Evolutionary conservation across 2,888 invertebrate genomes (phyloP), one percentile per base, ranked within the genome.

Genomic region (Scaptomyza parva): DNA sequence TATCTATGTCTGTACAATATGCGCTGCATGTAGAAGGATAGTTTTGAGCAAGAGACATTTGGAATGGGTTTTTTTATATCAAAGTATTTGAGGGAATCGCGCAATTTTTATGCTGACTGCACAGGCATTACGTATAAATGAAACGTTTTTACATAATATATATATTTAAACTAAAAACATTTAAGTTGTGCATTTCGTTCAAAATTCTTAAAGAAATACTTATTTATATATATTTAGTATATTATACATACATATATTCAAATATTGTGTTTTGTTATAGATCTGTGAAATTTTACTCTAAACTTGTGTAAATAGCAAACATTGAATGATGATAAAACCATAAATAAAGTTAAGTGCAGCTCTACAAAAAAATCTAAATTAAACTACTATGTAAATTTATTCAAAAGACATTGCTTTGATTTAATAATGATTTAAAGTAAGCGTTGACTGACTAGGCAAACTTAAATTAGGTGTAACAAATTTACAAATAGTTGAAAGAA

Each of bases 271-370:
- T 88, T 79, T 88, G 83, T 84, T 86, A 86, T 69, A 74, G 61
- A 78, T 70, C 66, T 66, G 75, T 74, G 66, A 78, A 76, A 83
- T 86, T 86, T 79, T 70, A 77, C 72, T 76, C 70, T 60, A 74
- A 80, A 77, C 72, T 86, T 66, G 37, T 88, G 80, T 84, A 88
- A 79, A 88, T 88, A 88, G 74, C 67, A 82, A 73, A 70, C 43
- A 78, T 72, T 66, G 64, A 62, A 66, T 54, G 45, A 68, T 58
- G 66, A 87, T 76, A 30, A 76, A 81, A 64, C 40, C 62, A 68
- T 84, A 63, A 72, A 86, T 77, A 77, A 78, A 87, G 33, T 59
- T 82, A 88, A 88, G 83, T 58, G 63, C 69, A 87, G 72, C 66
- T 72, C 76, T 65, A 52, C 26, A 75, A 54, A 64, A 66, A 60